Base-by-base conservation (phyloP, 37 sponge, comb jelly and placozoan species). In the Hexactinellida sp. region DNA sequence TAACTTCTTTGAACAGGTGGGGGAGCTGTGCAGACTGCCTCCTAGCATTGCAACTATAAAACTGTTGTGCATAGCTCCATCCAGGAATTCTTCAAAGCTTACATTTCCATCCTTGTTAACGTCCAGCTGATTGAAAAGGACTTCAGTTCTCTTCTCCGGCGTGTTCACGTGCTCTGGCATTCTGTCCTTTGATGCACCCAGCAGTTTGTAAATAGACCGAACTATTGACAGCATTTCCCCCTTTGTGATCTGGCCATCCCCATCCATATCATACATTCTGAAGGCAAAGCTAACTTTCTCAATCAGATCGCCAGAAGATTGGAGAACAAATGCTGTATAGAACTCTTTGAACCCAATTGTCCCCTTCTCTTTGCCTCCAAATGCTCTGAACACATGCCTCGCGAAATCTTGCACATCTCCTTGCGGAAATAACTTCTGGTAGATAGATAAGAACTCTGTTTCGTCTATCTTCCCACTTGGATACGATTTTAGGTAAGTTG, bases 211-310 rank as follows among this genome's bases (percentile, higher is more conserved):
- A 23, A 63, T 63, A 25, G 76, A 63, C 21, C 34, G 76, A 10
- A 63, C 34, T 63, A 63, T 63, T 3, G 76, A 21, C 34, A 63
- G 13, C 76, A 63, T 63, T 23, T 63, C 76, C 1, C 13, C 76
- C 13, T n/a, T 10, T n/a, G 76, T 63, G 34, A 63, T 63, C 13
- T 63, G 19, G 21, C 76, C 76, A 63, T 63, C 76, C 13, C 76
- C 76, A n/a, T 63, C 76, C 34, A 63, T 7, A 63, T 63, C 76
- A 28, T 63, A 63, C 76, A 63, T 63, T 63, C 76, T 63, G 34
- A 63, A 63, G 3, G 76, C 76, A 63, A 63, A 63, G 19, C 5
- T 28, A 1, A 63, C 34, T 63, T 63, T 63, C 76, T 63, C 76
- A 63, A 21, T 10, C 76, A 63, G 13, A 63, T 63, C 76, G 21